These are phyloP conservation scores for Polypedilum vanderplanki DNA, from an alignment of 1,140 invertebrate species.

Conservation along the genomic window DNA sequence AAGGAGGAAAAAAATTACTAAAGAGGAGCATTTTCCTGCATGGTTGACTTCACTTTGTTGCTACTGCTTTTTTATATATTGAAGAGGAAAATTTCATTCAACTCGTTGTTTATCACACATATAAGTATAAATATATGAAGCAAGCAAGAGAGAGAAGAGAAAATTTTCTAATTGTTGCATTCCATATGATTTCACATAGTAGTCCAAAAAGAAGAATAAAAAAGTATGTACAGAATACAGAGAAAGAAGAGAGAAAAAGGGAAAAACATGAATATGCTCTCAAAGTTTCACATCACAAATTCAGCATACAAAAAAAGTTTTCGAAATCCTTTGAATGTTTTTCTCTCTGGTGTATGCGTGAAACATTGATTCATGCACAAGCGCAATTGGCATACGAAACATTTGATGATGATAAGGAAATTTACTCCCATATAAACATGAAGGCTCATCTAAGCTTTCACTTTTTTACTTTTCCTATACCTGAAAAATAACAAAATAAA, in stretches of 20 bases:
- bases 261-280: not conserved
- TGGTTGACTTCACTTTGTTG: not conserved
- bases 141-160: not conserved
- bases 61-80: not conserved
- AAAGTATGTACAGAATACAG: no score
- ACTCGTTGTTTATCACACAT: not conserved
- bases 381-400: not conserved
- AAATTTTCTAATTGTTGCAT: constrained; percentile 26
- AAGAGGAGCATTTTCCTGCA: no score
- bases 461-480: not conserved
- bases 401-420: constrained; percentile 8
- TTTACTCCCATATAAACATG: no score
- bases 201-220: no score
- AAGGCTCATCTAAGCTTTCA: not conserved
- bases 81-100: not conserved
- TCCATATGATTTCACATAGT: constrained; percentile 24
- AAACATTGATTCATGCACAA: not conserved
- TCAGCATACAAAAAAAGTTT: not conserved
- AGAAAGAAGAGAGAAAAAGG: not conserved
- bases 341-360: not conserved
- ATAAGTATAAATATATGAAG: not conserved
- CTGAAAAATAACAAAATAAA: not conserved
- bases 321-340: not conserved
- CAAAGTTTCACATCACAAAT: not conserved
- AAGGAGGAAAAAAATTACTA: no score